phyloP scores from a whole-genome alignment of 2,113 vertebrate species.

The Xenotilapia longispinis region DNA sequence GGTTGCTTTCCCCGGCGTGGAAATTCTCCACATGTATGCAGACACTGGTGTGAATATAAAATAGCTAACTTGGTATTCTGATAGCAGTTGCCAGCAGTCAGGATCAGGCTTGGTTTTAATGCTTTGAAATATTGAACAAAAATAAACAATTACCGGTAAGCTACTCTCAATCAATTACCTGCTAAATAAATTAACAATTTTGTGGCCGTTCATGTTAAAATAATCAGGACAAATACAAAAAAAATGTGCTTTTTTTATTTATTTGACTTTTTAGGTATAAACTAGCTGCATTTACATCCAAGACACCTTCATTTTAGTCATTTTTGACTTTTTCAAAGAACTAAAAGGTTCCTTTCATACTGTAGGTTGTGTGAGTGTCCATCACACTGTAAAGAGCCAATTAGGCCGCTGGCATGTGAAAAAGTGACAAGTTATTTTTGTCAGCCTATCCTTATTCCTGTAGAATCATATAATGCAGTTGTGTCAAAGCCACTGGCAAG shows the following conservation, averaged over 20 bases:
- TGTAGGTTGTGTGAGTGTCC: neutral
- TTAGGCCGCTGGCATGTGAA: neutral
- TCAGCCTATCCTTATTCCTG: neutral
- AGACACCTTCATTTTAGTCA: neutral
- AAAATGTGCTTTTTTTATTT: neutral
- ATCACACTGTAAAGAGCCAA: neutral
- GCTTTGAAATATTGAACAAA: neutral
- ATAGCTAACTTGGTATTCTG: neutral
- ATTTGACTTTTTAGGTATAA: neutral
- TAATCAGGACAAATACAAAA: neutral
- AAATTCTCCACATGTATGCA: constrained; percentile 15
- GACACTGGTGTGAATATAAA: constrained; percentile 15
- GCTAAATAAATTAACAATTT: neutral
- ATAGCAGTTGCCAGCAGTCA: neutral
- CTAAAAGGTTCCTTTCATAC: neutral
- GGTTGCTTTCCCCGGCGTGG: neutral
- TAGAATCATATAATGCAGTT: neutral
- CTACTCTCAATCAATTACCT: neutral
- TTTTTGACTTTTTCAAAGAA: neutral
- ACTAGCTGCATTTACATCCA: neutral
- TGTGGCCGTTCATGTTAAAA: neutral
- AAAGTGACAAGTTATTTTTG: neutral
- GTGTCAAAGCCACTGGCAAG: neutral
- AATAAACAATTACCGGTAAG: neutral
- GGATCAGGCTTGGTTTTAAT: neutral